Evolutionary conservation across 1,140 invertebrate genomes (phyloP).

Genomic region (Brachionus rotundiformis): DNA sequence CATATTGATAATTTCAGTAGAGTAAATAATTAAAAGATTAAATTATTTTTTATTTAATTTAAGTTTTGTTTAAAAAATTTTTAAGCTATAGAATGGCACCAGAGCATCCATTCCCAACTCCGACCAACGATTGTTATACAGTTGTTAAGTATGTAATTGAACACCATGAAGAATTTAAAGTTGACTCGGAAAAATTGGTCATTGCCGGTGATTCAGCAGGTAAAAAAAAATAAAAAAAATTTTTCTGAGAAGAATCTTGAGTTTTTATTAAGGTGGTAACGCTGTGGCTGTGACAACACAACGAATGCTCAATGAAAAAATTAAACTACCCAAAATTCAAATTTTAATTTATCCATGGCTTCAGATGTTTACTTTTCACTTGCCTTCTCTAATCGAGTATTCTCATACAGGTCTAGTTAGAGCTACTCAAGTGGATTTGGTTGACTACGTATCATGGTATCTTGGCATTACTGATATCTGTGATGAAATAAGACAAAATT

Average conservation of each 20-base stretch:
- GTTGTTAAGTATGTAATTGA: not conserved
- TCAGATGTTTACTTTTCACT: conserved; percentile 42
- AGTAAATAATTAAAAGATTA: conserved; percentile 54
- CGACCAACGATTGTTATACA: conserved; percentile 18
- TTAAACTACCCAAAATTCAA: conserved; percentile 16
- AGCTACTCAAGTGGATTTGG: conserved; percentile 35
- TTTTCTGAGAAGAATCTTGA: not conserved
- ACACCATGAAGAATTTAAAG: not conserved
- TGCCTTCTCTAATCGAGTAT: conserved; percentile 17
- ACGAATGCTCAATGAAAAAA: not conserved
- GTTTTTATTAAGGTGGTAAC: conserved; percentile 4
- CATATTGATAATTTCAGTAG: conserved; percentile 56
- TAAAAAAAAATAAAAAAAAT: too few relatives aligned
- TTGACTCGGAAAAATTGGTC: conserved; percentile 22
- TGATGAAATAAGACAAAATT: conserved; percentile 23
- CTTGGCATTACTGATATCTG: not conserved
- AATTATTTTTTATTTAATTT: not conserved
- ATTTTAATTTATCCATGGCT: conserved; percentile 50
- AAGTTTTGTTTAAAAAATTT: not conserved
- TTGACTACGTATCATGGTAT: conserved; percentile 32
- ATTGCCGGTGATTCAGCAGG: conserved; percentile 45
- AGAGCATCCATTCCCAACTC: conserved; percentile 26
- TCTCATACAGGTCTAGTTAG: not conserved
- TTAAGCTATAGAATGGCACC: conserved; percentile 30
- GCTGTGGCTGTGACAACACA: conserved; percentile 35